These are phyloP conservation scores for Watsonalla cultraria DNA, from an alignment of 2,888 invertebrate genomes.

Conservation along the genomic window DNA sequence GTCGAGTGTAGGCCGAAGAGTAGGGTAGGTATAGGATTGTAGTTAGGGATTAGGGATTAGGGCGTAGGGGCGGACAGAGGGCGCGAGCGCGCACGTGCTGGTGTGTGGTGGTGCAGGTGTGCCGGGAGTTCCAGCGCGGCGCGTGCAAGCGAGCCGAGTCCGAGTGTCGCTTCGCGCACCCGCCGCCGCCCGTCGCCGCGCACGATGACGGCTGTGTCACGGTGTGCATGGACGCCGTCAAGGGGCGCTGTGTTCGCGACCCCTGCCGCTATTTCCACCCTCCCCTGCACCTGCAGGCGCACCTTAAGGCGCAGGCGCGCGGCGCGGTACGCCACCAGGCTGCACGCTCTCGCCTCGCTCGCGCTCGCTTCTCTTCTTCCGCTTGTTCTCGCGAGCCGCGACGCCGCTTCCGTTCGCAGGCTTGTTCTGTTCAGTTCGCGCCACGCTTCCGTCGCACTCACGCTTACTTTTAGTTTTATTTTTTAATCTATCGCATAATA, in stretches of 20 bases:
- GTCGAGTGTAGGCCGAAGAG: too few species aligned
- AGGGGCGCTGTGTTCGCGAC: conserved; percentile 99
- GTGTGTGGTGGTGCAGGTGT: conserved; percentile 86
- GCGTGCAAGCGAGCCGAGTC: conserved; percentile 98
- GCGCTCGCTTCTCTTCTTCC: conserved; percentile 74
- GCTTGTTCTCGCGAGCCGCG: conserved; percentile 73
- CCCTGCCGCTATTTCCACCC: conserved; percentile 99
- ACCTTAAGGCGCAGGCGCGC: conserved; percentile 99
- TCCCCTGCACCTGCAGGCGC: conserved; percentile 99
- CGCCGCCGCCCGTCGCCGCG: conserved; percentile 96
- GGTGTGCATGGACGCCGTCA: conserved; percentile 99
- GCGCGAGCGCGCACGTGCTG: conserved; percentile 58
- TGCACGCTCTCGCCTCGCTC: conserved; percentile 78
- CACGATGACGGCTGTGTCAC: conserved; percentile 99
- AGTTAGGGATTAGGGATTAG: conserved; percentile 20
- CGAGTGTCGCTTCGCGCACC: conserved; percentile 99
- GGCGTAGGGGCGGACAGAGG: conserved; percentile 11
- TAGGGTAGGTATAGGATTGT: background rate
- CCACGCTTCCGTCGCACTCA: conserved; percentile 79
- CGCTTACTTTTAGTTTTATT: conserved; percentile 73
- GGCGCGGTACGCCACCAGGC: conserved; percentile 89
- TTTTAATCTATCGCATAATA: conserved; percentile 74
- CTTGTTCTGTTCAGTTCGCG: conserved; percentile 73
- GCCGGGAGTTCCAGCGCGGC: conserved; percentile 99
- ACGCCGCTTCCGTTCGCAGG: conserved; percentile 75